Conservation (phyloP, 2,113 vertebrate genomes). For the Cnemophilus loriae region DNA sequence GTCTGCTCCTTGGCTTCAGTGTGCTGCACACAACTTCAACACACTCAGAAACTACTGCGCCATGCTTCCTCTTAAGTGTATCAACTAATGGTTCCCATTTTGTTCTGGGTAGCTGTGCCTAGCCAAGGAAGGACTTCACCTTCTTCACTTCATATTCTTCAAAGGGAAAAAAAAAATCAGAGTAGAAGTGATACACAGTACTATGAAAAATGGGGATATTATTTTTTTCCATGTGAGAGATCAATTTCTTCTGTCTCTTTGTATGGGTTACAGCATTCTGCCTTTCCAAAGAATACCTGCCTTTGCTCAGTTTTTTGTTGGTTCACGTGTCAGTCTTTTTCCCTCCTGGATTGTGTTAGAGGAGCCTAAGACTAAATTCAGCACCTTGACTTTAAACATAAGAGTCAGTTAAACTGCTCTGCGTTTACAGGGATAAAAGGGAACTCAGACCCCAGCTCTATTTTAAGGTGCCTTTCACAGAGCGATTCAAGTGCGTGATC, state of each 20-base stretch:
- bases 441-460: not conserved
- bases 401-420: not conserved
- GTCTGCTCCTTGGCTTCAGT: not conserved
- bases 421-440: not conserved
- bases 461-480: conserved; percentile 19
- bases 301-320: not conserved
- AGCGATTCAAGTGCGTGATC: not conserved
- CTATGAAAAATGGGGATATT: not conserved
- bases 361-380: not conserved
- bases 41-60: not conserved
- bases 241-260: not conserved
- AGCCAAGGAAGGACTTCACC: not conserved
- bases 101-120: not conserved
- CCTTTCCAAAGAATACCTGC: not conserved
- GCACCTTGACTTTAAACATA: not conserved
- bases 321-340: not conserved
- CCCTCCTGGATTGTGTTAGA: not conserved
- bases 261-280: not conserved
- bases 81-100: not conserved
- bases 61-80: not conserved
- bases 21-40: not conserved
- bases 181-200: not conserved
- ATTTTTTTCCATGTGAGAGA: not conserved
- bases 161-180: not conserved
- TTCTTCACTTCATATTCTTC: not conserved